A percentile compares a stretch with the other conserved stretches of the same genome.
Evolutionary conservation across 1,140 invertebrate species (phyloP).

Genomic region (Drosophila paulistorum): DNA sequence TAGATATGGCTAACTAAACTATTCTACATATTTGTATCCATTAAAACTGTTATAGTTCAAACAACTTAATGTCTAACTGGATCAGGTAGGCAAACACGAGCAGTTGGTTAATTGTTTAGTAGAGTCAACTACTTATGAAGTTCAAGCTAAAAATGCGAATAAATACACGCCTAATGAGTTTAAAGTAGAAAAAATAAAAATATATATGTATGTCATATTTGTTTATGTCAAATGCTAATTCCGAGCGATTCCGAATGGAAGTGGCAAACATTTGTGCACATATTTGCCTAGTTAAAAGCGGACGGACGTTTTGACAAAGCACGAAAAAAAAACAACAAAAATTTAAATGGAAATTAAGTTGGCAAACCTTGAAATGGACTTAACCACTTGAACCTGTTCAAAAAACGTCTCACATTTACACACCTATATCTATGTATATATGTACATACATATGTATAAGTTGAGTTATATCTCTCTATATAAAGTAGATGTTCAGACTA

Average conservation of each 20-base stretch:
- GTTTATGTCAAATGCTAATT: conserved; percentile 47
- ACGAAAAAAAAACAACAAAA: conserved; percentile 14
- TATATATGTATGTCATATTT: conserved; percentile 11
- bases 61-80: conserved; percentile 14
- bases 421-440: conserved; percentile 15
- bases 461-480: conserved; percentile 10
- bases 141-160: conserved; percentile 44
- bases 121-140: conserved; percentile 54
- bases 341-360: conserved; percentile 55
- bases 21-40: not conserved
- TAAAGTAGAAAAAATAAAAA: conserved; percentile 8
- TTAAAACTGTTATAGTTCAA: not conserved
- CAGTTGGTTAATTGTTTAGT: conserved; percentile 44
- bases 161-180: conserved; percentile 59
- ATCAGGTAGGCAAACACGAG: conserved; percentile 21
- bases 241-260: conserved; percentile 23
- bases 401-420: conserved; percentile 16
- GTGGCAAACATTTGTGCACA: conserved; percentile 64
- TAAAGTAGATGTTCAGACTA: conserved; percentile 47
- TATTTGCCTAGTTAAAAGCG: conserved; percentile 70
- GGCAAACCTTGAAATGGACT: conserved; percentile 40
- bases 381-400: conserved; percentile 54
- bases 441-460: not conserved
- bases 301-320: conserved; percentile 22
- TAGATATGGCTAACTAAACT: not conserved